Percentiles rank a stretch among this genome's conserved stretches.
Conservation (phyloP, 2,113 vertebrate species). For the Athene noctua region DNA sequence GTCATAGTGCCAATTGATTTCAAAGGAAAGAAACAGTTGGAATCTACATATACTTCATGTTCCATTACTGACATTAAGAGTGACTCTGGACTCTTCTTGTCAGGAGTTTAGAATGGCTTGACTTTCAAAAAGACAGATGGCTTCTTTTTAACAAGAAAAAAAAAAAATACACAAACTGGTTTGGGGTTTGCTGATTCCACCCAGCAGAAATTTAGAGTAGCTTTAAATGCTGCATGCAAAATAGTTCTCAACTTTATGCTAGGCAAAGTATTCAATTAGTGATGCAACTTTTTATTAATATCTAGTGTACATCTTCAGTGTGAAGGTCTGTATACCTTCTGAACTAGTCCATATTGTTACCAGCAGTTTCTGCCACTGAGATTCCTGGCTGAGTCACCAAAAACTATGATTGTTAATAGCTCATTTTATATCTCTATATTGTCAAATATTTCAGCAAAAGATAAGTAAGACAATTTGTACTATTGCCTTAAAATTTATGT, state of each 20-base stretch:
- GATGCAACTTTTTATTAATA: neutral
- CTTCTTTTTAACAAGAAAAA: neutral
- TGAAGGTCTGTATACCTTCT: neutral
- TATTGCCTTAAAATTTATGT: neutral
- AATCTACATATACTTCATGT: neutral
- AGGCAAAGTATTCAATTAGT: neutral
- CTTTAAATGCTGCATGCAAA: neutral
- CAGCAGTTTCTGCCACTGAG: neutral
- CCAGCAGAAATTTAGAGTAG: neutral
- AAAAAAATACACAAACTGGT: neutral
- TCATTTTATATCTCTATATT: neutral
- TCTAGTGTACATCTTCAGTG: neutral
- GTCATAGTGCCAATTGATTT: neutral
- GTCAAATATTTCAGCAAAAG: neutral
- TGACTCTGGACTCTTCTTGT: neutral
- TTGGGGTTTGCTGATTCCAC: neutral
- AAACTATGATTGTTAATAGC: neutral
- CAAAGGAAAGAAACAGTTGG: neutral
- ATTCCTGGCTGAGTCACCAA: neutral
- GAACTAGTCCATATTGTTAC: neutral
- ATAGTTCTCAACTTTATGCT: neutral
- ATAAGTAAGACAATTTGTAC: neutral
- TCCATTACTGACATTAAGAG: neutral
- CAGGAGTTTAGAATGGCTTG: neutral
- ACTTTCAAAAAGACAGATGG: neutral